These are phyloP conservation scores for Protonemura montana DNA, from an alignment of 2,888 invertebrate species.

Conservation along the genomic window DNA sequence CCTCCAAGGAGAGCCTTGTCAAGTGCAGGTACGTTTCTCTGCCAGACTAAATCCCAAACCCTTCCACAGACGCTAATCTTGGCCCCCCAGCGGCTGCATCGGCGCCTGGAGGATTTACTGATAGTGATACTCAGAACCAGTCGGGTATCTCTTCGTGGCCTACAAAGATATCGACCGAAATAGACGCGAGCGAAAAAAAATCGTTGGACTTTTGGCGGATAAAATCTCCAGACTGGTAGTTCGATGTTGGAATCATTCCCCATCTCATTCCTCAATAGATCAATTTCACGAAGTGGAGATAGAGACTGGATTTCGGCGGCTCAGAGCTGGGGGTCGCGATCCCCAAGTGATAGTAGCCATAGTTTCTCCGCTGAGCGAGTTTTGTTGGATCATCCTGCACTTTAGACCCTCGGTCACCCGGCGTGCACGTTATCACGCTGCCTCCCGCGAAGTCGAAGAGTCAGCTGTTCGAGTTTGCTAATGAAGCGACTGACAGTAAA, in stretches of 20 bases:
- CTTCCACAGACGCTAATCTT: background rate
- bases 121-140: background rate
- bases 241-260: background rate
- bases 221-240: background rate
- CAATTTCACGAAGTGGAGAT: background rate
- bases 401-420: background rate
- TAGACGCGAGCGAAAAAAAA: background rate
- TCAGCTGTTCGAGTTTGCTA: background rate
- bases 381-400: background rate
- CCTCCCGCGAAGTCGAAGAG: slow-evolving; percentile 18
- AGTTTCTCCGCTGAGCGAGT: background rate
- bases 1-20: slow-evolving; percentile 20
- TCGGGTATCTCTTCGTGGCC: background rate
- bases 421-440: background rate
- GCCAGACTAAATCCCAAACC: background rate
- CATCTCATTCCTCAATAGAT: background rate
- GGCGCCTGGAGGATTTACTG: background rate
- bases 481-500: background rate
- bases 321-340: background rate
- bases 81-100: background rate
- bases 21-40: slow-evolving; percentile 47
- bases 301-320: background rate
- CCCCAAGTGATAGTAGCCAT: background rate
- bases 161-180: background rate
- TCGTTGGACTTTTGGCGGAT: background rate